A percentile compares a stretch with the other conserved stretches of the same genome.
These are phyloP conservation scores for Notiomystis cincta DNA, from an alignment of 2,113 vertebrate species.

Conservation along the genomic window DNA sequence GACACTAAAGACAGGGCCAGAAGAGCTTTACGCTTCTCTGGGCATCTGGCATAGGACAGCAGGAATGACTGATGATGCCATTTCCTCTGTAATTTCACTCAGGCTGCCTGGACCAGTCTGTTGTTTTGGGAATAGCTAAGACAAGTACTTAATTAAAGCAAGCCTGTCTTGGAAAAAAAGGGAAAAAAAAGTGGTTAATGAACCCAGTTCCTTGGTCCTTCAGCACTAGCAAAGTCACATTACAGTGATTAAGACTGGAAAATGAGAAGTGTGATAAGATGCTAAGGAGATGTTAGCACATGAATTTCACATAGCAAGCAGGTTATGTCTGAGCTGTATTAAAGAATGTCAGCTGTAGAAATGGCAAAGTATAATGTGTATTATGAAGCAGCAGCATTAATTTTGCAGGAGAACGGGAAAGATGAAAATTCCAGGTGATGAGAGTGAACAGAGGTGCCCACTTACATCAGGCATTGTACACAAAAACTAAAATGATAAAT, in stretches of 20 bases:
- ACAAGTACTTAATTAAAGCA: constrained; percentile 54
- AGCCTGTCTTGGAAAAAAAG: not conserved
- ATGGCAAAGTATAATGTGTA: not conserved
- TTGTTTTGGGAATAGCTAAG: constrained; percentile 39
- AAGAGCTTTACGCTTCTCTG: not conserved
- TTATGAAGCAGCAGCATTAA: not conserved
- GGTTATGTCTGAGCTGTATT: not conserved
- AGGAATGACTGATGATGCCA: not conserved
- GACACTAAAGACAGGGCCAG: not conserved
- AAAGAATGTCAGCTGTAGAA: not conserved
- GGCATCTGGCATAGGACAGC: not conserved
- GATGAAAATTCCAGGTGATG: not conserved
- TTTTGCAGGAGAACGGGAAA: not conserved
- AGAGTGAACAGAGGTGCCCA: not conserved
- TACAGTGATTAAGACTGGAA: constrained; percentile 38
- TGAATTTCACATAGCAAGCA: not conserved
- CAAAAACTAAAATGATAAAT: not conserved
- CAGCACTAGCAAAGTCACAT: not conserved
- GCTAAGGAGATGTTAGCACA: not conserved
- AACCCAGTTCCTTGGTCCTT: constrained; percentile 12
- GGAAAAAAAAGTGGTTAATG: not conserved
- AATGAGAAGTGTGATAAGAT: not conserved
- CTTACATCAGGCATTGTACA: not conserved
- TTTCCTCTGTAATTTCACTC: constrained; percentile 57
- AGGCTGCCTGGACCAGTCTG: constrained; percentile 19